Evolutionary conservation across 2,113 vertebrate species (phyloP), one percentile per base, ranked within the genome.

Genomic region (Aegotheles bennettii): DNA sequence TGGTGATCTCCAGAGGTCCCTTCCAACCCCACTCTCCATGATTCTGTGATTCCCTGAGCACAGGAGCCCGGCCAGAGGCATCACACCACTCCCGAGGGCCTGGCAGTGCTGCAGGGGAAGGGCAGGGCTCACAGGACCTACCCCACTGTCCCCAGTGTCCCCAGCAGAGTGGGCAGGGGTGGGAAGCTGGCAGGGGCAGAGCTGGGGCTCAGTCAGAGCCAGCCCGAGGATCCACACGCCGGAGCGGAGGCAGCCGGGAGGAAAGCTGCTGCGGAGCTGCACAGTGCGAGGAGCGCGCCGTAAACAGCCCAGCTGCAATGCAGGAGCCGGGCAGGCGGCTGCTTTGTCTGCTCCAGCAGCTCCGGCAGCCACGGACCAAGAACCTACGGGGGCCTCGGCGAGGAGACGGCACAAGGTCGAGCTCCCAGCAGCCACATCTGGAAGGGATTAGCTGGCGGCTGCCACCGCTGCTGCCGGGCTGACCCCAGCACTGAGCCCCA

Each of bases 221-320:
- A 35, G 29, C 29, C 33, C 23, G 60, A 11, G 61, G 56, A 40
- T 42, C 1, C 5, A 3, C 40, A 0, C 6, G 11, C 60, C 5
- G 33, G 84, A 75, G 69, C 7, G 1, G 64, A 40, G n/a, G 1
- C 67, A 8, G 81, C 10, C 14, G 1, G 71, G 65, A 69, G 91
- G 57, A 53, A 20, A 29, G 89, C 80, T 16, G 83, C 91, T 45
- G 94, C 28, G 50, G 91, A 90, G 87, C 87, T 3, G 93, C 87
- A 70, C 92, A 38, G 92, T 61, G 43, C 8, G 76, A 78, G 92
- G 43, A 94, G 79, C 69, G 51, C 10, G 47, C 81, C 45, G 45
- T 71, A 87, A 95, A 93, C 90, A 96, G 94, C 92, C 96, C 95
- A 93, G 90, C 96, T 96, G 96, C 95, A 96, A 96, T 96, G 96